Evolutionary conservation across 2,888 invertebrate species (phyloP), one percentile per base, ranked within the genome.

Genomic region (Rotaria socialis): DNA sequence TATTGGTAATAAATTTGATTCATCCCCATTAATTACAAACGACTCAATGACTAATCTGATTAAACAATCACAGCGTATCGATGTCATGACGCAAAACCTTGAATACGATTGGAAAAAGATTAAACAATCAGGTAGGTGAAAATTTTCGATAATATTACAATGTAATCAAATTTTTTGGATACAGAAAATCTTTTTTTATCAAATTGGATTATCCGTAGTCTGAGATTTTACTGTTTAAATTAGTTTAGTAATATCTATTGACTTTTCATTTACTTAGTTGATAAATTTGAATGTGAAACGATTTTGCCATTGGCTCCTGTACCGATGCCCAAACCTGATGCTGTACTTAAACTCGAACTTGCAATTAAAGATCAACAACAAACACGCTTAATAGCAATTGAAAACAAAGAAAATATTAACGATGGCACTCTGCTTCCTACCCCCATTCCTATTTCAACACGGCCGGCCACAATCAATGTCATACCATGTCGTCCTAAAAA

Each of bases 351-450:
- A 11, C 43, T 47, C 8, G 80, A 80, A 80, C 8, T 80, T 47
- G 47, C 35, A n/a, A 27, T 67, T 35, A 67, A 67, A 67, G 67
- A 67, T 5, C 67, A 67, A n/a, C 58, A 74, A 75, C 41, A 41
- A 47, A 24, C 47, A 80, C 14, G 24, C 2, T 80, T 47, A 80
- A 47, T 80, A 2, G n/a, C n/a, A 47, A n/a, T 47, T 47, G 80
- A 80, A 47, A 80, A 80, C n/a, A 80, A 80, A 80, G 80, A 80
- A 80, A 80, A 80, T 47, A n/a, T 80, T 11, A 47, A 22, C 11
- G 47, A 80, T 47, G 80, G 47, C 11, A 43, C 22, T 47, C 47
- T 47, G 47, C 47, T 47, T 19, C 47, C 47, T 19, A 35, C 47
- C 24, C 47, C 80, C 19, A 35, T 35, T 6, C 67, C 67, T 19